Base-by-base conservation (phyloP, 1,140 invertebrate genomes). In the Meteorus sp. region DNA sequence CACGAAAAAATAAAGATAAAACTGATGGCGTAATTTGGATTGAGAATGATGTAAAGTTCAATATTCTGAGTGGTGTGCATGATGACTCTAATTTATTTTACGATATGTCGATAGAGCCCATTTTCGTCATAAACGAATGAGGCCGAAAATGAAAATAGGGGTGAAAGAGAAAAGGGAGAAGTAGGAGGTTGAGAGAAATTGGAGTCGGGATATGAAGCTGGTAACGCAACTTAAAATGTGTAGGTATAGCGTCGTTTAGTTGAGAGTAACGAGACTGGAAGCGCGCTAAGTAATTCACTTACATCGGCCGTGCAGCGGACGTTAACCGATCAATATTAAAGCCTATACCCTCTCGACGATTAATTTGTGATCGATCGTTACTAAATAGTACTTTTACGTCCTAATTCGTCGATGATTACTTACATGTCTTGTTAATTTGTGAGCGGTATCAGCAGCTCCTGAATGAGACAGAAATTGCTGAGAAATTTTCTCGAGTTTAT, bases 11-110 rank as follows among this genome's bases (percentile, higher is more conserved):
- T 19, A 15, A 20, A 27, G 22, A 20, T 20, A 33, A 37, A 19
- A 17, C 9, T 20, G 15, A 20, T n/a, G n/a, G 31, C 45, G 13
- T 43, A 6, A 2, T 7, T 45, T 43, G 13, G 20, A 17, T n/a
- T 11, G 27, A n/a, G 7, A 25, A 11, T 6, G 13, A 25, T 41
- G 43, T 55, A 17, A 11, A 27, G 25, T 55, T 43, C 11, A 27
- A 23, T 13, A 19, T 2, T 50, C 27, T 33, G 23, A 35, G 29
- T 25, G 23, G 23, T 27, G 23, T 27, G 13, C 29, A 45, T 56
- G 53, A 56, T 31, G 23, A 41, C 29, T 15, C 17, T 44, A 19
- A 56, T 56, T 56, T 31, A 56, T 56, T 29, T 20, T 37, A 45
- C 15, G 27, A 56, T 56, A 31, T 27, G 15, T 45, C 27, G 11